Evolutionary conservation across 1,140 invertebrate genomes (phyloP), one percentile per base, ranked within the genome.

Genomic region (Pollicipes pollicipes): DNA sequence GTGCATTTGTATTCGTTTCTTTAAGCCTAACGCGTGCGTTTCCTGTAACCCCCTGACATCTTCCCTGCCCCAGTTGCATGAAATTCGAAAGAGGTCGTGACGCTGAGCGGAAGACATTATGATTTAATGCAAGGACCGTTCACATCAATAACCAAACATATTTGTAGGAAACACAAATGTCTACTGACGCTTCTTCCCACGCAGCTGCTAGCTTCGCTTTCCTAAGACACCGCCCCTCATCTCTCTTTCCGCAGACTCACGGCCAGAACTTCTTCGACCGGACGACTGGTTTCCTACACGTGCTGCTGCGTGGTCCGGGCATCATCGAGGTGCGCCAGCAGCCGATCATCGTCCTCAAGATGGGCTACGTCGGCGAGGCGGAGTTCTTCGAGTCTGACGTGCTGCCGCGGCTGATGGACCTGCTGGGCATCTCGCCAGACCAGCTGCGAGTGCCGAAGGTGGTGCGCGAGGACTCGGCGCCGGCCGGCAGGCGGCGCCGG

Each of bases 331-430:
- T 72, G 31, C 72, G 68, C 32, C 72, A 70, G 24, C 67, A 35
- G 21, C 73, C 73, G 3, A 30, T 70, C 26, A 68, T 74, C 17
- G 68, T 73, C 45, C 69, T 72, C 37, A 30, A 2, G 26, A 70
- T 58, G 35, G 73, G 73, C 31, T 30, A 68, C 10, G 70, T 71
- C 37, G 45, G 71, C 4, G 58, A 58, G 28, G 35, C 26, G 6
- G 69, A 70, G 27, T 74, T 73, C 70, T 73, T 68, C 35, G 73
- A 74, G 45, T 64, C 70, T 45, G 72, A 74, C 37, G 29, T 72
- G 32, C 31, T 70, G 28, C 29, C 32, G 6, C 72, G 71, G n/a
- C 29, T 74, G 66, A 69, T 69, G 10, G 35, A 30, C 63, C 68
- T 74, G 17, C 58, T 74, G 37, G 70, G 67, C 1, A 68, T 74